Base-by-base conservation (phyloP, 2,888 invertebrate genomes). In the Furcula furcula region DNA sequence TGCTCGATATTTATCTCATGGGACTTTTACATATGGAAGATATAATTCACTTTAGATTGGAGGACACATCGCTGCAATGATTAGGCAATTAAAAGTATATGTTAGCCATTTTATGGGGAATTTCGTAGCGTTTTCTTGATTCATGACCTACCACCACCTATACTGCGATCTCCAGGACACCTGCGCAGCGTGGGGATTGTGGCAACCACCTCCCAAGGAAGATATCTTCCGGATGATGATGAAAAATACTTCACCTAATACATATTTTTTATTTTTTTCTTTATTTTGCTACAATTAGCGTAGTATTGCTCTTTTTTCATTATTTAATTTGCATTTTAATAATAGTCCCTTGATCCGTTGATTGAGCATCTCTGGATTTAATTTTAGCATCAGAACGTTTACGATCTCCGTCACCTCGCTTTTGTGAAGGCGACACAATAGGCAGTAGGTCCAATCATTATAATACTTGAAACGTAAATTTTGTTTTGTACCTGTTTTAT, bases 361-460 rank as follows among this genome's bases (percentile, higher is more conserved):
- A 74, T 72, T 65, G 50, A 65, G 60, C 58, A 57, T 58, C 55
- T 57, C 57, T 43, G 52, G 45, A 55, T 69, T 65, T 75, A 74
- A 73, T 67, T 76, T 75, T 72, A 77, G 68, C 54, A 50, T 43
- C 55, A 44, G 64, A 68, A 52, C 71, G 67, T 76, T 76, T 68
- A 79, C 71, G 68, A 68, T 67, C 66, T 61, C 67, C 72, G 78
- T 76, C 76, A 69, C 74, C 65, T 70, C 55, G 36, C 52, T 67
- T 78, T 78, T 75, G 72, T 76, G 63, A 61, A 47, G 47, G 51
- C 59, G 57, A 61, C 59, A 60, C n/a, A n/a, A 50, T 51, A 49
- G 52, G 47, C 53, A 54, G 34, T 26, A 21, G 9, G 21, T 21
- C n/a, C n/a, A n/a, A n/a, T n/a, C n/a, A n/a, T n/a, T n/a, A n/a